Evolutionary conservation across 2,113 vertebrate genomes (phyloP).

Genomic region (Uropsilus gracilis): DNA sequence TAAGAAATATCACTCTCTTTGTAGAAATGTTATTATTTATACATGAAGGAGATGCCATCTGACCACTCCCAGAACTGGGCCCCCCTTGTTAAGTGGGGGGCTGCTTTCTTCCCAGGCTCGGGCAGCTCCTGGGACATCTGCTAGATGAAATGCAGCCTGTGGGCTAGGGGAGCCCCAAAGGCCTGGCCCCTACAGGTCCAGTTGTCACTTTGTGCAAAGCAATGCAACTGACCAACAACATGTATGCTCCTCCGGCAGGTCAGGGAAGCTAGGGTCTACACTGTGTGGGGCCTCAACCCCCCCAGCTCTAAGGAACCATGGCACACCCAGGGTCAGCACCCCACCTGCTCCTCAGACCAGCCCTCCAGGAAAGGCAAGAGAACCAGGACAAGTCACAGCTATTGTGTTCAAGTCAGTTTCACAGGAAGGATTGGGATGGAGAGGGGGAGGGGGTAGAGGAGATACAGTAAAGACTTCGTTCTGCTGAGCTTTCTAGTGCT

Average conservation of each 20-base stretch:
- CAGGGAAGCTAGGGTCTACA: not conserved
- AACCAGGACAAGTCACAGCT: not conserved
- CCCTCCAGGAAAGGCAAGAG: not conserved
- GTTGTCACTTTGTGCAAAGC: not conserved
- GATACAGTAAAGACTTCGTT: not conserved
- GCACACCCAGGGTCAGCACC: not conserved
- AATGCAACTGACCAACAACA: not conserved
- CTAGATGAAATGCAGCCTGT: not conserved
- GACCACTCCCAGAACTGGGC: not conserved
- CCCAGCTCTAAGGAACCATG: fast-evolving
- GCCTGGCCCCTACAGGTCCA: not conserved
- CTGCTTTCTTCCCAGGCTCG: not conserved
- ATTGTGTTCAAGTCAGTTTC: not conserved
- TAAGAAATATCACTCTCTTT: slow-evolving; percentile 57
- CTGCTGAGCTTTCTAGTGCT: not conserved
- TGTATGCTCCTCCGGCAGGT: not conserved
- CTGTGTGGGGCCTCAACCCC: fast-evolving
- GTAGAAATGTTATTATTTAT: slow-evolving; percentile 42
- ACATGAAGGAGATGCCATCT: not conserved
- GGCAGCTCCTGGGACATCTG: fast-evolving
- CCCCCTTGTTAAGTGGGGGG: not conserved
- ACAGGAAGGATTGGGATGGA: not conserved
- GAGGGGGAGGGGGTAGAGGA: too few relatives aligned
- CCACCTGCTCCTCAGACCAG: not conserved
- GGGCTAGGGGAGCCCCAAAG: not conserved